Percentiles rank a stretch among this genome's conserved stretches.
Evolutionary conservation across 2,797 vertebrate species (phyloP).

Genomic region (Antrozous pallidus): DNA sequence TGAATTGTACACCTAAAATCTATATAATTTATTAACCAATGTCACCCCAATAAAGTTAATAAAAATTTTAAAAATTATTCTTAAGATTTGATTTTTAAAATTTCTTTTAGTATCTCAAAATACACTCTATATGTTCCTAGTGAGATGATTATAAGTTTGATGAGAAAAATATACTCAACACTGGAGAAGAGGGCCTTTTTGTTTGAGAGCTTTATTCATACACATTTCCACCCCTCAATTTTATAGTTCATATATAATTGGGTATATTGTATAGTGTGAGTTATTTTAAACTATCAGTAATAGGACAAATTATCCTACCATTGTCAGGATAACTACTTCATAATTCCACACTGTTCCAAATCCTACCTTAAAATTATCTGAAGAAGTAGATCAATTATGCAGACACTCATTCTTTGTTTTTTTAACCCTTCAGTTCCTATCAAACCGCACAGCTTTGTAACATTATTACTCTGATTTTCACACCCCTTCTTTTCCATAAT

Average conservation of each 20-base stretch:
- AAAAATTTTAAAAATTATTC: neutral
- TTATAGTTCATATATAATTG: slow-evolving; percentile 48
- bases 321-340: slow-evolving; percentile 48
- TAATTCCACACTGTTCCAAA: slow-evolving; percentile 47
- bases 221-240: slow-evolving; percentile 12
- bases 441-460: neutral
- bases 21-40: neutral
- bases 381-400: neutral
- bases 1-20: neutral
- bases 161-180: neutral
- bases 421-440: neutral
- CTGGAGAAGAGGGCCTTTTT: neutral
- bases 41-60: neutral
- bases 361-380: slow-evolving; percentile 44
- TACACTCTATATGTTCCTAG: neutral
- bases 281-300: slow-evolving; percentile 60
- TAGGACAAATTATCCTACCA: slow-evolving; percentile 53
- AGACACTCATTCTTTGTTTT: neutral
- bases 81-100: slow-evolving; percentile 13
- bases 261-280: neutral
- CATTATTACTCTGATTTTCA: neutral
- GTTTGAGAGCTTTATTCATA: neutral
- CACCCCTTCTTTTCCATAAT: neutral
- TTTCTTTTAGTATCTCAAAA: slow-evolving; percentile 35
- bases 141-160: slow-evolving; percentile 28